A percentile compares a stretch with the other conserved stretches of the same genome.
phyloP scores from a whole-genome alignment of 2,797 vertebrate species.

The Sebastes dallii region DNA sequence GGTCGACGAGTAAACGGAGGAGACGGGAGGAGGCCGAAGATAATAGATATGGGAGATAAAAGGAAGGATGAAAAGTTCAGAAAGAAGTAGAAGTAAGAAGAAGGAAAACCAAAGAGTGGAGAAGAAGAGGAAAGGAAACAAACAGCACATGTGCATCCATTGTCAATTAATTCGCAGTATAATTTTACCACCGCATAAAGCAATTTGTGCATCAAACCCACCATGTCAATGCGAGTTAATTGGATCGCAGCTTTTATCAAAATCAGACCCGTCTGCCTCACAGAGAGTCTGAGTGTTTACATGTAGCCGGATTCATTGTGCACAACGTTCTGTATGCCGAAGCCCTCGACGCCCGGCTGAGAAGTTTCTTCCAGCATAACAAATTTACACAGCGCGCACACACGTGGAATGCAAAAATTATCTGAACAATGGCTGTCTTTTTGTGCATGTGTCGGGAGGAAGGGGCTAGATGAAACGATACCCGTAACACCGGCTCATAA shows the following conservation, averaged over 20 bases:
- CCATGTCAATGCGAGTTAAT: background rate
- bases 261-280: background rate
- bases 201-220: background rate
- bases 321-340: background rate
- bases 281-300: background rate
- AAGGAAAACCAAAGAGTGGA: background rate
- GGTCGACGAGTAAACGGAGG: background rate
- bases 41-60: background rate
- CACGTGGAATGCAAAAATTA: background rate
- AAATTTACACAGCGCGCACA: constrained; percentile 1
- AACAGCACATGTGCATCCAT: background rate
- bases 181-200: background rate
- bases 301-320: background rate
- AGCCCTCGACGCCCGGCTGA: background rate
- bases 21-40: background rate
- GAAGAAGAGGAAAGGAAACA: no score
- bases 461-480: background rate
- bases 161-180: background rate
- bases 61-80: background rate
- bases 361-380: constrained; percentile 2
- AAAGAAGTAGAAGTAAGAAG: background rate
- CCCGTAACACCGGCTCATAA: background rate
- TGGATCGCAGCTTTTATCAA: background rate
- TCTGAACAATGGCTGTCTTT: background rate
- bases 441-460: background rate